A percentile compares a stretch with the other conserved stretches of the same genome.
Evolutionary conservation across 2,113 vertebrate species (phyloP).

Genomic region (Oryzias javanicus): DNA sequence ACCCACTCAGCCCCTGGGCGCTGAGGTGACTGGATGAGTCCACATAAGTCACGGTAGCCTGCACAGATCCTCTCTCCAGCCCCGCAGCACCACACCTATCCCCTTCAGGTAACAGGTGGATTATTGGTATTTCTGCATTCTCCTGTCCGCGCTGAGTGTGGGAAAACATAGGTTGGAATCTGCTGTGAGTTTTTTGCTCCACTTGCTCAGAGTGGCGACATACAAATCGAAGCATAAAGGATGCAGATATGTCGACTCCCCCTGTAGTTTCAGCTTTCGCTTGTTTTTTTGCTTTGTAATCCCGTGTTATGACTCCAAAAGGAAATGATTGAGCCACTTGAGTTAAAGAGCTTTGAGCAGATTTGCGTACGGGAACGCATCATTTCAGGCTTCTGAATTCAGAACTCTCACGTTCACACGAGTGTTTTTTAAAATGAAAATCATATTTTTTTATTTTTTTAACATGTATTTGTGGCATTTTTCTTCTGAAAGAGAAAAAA

Average conservation of each 20-base stretch:
- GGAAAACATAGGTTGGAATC: slow-evolving; percentile 32
- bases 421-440: too few relatives aligned
- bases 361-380: too few relatives aligned
- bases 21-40: slow-evolving; percentile 72
- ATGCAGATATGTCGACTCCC: not conserved
- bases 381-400: too few relatives aligned
- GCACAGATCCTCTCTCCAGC: slow-evolving; percentile 56
- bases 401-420: too few relatives aligned
- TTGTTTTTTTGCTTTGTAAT: slow-evolving; percentile 66
- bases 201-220: not conserved
- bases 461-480: too few relatives aligned
- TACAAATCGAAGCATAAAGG: not conserved
- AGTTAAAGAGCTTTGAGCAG: too few relatives aligned
- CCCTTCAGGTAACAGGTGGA: slow-evolving; percentile 66
- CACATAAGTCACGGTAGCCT: slow-evolving; percentile 71
- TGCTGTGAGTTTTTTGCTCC: not conserved
- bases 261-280: slow-evolving; percentile 26
- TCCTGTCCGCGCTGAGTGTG: slow-evolving; percentile 19
- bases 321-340: slow-evolving; percentile 59
- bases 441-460: too few relatives aligned
- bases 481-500: too few relatives aligned
- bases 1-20: slow-evolving; percentile 62
- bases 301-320: slow-evolving; percentile 67
- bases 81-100: slow-evolving; percentile 69
- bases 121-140: slow-evolving; percentile 63